phyloP scores from a whole-genome alignment of 2,797 vertebrate species.

The Amazona finschi region DNA sequence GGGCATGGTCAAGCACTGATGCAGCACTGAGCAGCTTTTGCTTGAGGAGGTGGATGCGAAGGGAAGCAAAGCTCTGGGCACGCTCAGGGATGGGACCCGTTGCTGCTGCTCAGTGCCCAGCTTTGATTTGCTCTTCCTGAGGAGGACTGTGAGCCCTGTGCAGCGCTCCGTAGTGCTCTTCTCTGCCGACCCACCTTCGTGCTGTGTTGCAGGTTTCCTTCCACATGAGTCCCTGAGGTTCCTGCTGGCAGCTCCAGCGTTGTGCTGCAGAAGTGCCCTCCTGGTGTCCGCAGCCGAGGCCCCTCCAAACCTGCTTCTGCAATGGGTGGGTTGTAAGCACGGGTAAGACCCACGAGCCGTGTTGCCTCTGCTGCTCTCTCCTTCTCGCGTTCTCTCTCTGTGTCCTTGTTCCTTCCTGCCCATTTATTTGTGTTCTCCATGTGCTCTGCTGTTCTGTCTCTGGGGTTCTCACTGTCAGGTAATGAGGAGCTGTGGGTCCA shows the following conservation, averaged over 20 bases:
- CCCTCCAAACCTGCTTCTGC: constrained; percentile 76
- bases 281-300: constrained; percentile 33
- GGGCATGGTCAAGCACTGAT: neutral
- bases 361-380: constrained; percentile 47
- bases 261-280: neutral
- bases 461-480: constrained; percentile 83
- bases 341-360: constrained; percentile 75
- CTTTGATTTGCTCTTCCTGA: neutral
- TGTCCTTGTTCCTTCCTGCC: constrained; percentile 65
- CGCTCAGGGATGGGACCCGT: neutral
- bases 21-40: rapidly evolving
- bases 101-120: neutral
- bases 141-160: rapidly evolving
- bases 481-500: constrained; percentile 95
- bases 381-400: constrained; percentile 42
- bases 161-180: neutral
- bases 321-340: constrained; percentile 83
- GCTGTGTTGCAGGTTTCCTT: constrained; percentile 69
- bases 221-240: constrained; percentile 59
- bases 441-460: constrained; percentile 76
- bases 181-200: constrained; percentile 8
- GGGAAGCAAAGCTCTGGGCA: neutral
- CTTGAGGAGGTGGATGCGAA: neutral
- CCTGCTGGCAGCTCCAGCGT: neutral
- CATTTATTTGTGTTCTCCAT: constrained; percentile 79